These are phyloP conservation scores for Agelastica alni DNA, from an alignment of 2,888 invertebrate species.

Conservation along the genomic window DNA sequence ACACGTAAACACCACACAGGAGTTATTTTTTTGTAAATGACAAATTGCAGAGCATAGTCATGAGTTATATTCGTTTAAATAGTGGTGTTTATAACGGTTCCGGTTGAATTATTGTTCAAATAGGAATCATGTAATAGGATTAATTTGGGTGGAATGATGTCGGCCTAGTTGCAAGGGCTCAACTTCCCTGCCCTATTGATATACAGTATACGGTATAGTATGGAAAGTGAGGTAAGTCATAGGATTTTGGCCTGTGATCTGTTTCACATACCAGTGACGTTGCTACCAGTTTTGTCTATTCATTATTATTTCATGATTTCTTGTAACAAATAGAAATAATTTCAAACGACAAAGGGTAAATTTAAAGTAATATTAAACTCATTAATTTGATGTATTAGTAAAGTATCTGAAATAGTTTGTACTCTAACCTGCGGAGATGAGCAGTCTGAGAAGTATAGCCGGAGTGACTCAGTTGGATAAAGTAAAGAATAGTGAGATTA, in stretches of 20 bases:
- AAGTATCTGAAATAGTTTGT: too few relatives aligned
- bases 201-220: neutral
- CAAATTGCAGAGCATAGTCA: slow-evolving; percentile 42
- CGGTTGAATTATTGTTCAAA: slow-evolving; percentile 49
- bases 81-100: slow-evolving; percentile 51
- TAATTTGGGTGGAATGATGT: slow-evolving; percentile 50
- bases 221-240: slow-evolving; percentile 34
- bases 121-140: slow-evolving; percentile 50
- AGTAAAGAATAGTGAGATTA: too few relatives aligned
- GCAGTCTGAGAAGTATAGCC: too few relatives aligned
- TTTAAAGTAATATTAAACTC: too few relatives aligned
- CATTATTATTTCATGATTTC: too few relatives aligned
- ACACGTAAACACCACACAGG: slow-evolving; percentile 1
- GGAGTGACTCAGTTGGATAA: too few relatives aligned
- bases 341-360: too few relatives aligned
- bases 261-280: slow-evolving; percentile 25
- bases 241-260: slow-evolving; percentile 30
- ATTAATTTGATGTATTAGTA: too few relatives aligned
- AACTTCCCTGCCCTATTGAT: slow-evolving; percentile 1
- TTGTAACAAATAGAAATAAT: too few relatives aligned
- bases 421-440: too few relatives aligned
- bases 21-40: slow-evolving; percentile 40
- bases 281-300: too few relatives aligned
- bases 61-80: slow-evolving; percentile 49
- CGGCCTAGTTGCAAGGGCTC: slow-evolving; percentile 35